Evolutionary conservation across 37 sponge, comb jelly and placozoan species (phyloP), one percentile per base, ranked within the genome.

Genomic region (Petrosia ficiformis): DNA sequence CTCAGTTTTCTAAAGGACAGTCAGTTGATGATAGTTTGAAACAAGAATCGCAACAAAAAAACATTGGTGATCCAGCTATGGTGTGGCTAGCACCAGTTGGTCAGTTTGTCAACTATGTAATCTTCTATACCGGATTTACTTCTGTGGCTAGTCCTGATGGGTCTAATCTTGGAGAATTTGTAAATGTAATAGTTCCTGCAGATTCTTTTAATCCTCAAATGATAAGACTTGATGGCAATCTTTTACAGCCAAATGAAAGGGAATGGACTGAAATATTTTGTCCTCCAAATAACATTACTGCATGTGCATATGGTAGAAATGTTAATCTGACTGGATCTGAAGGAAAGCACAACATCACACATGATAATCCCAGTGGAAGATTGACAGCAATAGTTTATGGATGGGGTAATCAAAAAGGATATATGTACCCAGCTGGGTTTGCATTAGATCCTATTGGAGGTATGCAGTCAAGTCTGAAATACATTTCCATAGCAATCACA

Each of bases 11-110:
- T 14, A 10, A 65, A 26, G 88, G 88, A 0, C 82, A 81, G 59
- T 69, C 70, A 48, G 44, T 29, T 28, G 81, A 87, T 70, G 42
- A 68, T 22, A 24, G 41, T 0, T 2, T 3, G 10, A n/a, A 39
- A 14, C 24, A 25, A 38, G 42, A 33, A 26, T 32, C n/a, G 1
- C 1, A 26, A 52, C n/a, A 19, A 1, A 41, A 37, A 24, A 66
- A 32, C 11, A 59, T n/a, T 14, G 83, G 77, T 22, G 89, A 83
- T 73, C 89, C 89, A 2, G 35, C 74, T 30, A 78, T 83, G 71
- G 25, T 65, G 0, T 32, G 57, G 42, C 57, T 83, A 0, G 80
- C 84, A 58, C 80, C 84, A 2, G 34, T 74, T 1, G 71, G 44
- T 5, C 89, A 89, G 57, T 89, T 65, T 59, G 4, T 40, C 11